Evolutionary conservation across 1,140 invertebrate genomes (phyloP).

Genomic region (Octopus bimaculoides): DNA sequence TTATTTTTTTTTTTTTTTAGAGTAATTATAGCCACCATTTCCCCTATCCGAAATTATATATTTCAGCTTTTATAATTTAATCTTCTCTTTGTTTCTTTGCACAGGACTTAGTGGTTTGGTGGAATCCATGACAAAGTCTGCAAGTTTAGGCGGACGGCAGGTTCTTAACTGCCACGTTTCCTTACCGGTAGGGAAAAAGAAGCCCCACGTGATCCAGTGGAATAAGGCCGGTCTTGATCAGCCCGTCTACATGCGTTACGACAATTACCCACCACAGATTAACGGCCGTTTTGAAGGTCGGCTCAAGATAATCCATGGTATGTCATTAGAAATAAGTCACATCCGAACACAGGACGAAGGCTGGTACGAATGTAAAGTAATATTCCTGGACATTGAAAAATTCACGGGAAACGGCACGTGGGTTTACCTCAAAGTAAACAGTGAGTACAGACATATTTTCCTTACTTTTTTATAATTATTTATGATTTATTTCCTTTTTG

Average conservation of each 20-base stretch:
- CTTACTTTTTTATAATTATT: not conserved
- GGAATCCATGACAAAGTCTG: slow-evolving; percentile 57
- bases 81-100: not conserved
- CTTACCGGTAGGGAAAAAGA: slow-evolving; percentile 88
- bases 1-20: no score
- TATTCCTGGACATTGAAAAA: slow-evolving; percentile 89
- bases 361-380: slow-evolving; percentile 96
- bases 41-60: no score
- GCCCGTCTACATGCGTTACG: slow-evolving; percentile 63
- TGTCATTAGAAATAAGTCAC: slow-evolving; percentile 90
- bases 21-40: no score
- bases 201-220: slow-evolving; percentile 96
- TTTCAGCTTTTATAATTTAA: not conserved
- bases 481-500: no score
- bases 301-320: slow-evolving; percentile 80
- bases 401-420: slow-evolving; percentile 81
- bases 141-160: slow-evolving; percentile 90
- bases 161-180: slow-evolving; percentile 95
- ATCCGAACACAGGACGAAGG: slow-evolving; percentile 90
- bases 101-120: slow-evolving; percentile 54
- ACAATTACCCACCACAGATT: slow-evolving; percentile 91
- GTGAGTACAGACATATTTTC: slow-evolving; percentile 59
- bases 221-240: slow-evolving; percentile 82
- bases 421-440: slow-evolving; percentile 95
- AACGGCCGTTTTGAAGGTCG: slow-evolving; percentile 87